Percentiles rank a stretch among this genome's conserved stretches.
Evolutionary conservation across 2,113 vertebrate species (phyloP).

Genomic region (Zeus faber): DNA sequence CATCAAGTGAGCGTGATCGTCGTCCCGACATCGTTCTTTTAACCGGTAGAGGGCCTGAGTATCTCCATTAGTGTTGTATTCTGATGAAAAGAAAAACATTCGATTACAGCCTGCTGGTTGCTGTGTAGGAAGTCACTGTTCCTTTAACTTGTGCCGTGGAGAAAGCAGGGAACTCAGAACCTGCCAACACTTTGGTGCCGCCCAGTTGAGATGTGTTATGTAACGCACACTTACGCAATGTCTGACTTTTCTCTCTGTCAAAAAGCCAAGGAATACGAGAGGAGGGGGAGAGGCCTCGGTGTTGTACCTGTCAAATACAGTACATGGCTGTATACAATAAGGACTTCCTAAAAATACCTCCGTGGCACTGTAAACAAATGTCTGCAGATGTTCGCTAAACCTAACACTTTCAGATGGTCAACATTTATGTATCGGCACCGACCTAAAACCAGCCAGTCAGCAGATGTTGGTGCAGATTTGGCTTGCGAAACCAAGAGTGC

Average conservation of each 20-base stretch:
- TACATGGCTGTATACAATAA: no score
- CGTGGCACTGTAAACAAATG: not conserved
- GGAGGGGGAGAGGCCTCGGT: constrained; percentile 15
- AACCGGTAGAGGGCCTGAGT: no score
- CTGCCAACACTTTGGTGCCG: constrained; percentile 31
- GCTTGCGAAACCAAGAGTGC: constrained; percentile 54
- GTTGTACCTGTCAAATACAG: no score
- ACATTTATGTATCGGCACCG: not conserved
- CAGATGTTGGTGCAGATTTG: constrained; percentile 52
- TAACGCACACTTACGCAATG: constrained; percentile 50
- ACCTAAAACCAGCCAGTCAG: not conserved
- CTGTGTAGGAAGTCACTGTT: no score
- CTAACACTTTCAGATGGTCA: not conserved
- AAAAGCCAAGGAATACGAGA: constrained; percentile 15
- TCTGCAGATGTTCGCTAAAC: not conserved
- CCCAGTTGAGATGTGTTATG: constrained; percentile 42
- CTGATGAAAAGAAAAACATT: no score
- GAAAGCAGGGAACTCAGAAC: constrained; percentile 23
- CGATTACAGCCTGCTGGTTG: no score
- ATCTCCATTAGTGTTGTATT: no score
- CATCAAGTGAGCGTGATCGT: no score
- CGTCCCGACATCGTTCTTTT: no score
- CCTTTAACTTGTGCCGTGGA: constrained; percentile 23
- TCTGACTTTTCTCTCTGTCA: constrained; percentile 24
- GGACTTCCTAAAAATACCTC: no score